Conservation (phyloP, 2,888 invertebrate genomes). For the Tanytarsus gracilentus region DNA sequence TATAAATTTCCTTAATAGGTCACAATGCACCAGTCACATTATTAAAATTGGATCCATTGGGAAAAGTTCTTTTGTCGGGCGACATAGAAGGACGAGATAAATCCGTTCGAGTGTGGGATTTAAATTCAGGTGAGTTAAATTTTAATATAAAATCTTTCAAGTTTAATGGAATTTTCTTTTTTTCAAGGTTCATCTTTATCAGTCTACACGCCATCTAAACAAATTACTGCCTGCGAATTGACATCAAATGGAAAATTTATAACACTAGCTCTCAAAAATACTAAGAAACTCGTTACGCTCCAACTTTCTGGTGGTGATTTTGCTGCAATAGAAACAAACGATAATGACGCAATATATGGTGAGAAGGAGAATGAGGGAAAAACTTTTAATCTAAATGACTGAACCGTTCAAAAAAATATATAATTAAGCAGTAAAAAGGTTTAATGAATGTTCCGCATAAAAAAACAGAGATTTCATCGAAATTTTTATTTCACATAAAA, state of each 20-base stretch:
- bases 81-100: conserved; percentile 63
- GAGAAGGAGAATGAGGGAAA: conserved; percentile 50
- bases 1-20: conserved; percentile 69
- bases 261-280: conserved; percentile 59
- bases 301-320: conserved; percentile 43
- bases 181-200: conserved; percentile 65
- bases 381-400: conserved; percentile 49
- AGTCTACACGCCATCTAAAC: conserved; percentile 66
- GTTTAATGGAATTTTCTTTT: conserved; percentile 25
- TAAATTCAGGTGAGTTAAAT: conserved; percentile 55
- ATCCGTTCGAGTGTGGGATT: conserved; percentile 72
- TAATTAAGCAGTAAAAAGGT: too few relatives aligned
- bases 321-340: conserved; percentile 35
- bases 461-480: too few relatives aligned
- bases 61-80: conserved; percentile 63
- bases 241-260: conserved; percentile 62
- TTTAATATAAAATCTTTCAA: conserved; percentile 17
- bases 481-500: too few relatives aligned
- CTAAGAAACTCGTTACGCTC: conserved; percentile 55
- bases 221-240: conserved; percentile 68
- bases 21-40: conserved; percentile 69
- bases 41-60: conserved; percentile 62
- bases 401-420: background rate
- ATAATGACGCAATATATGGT: conserved; percentile 44
- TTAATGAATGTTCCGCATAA: too few relatives aligned